A percentile compares a stretch with the other conserved stretches of the same genome.
These are phyloP conservation scores for Corbicula japonica DNA, from an alignment of 2,888 invertebrate species.

Conservation along the genomic window DNA sequence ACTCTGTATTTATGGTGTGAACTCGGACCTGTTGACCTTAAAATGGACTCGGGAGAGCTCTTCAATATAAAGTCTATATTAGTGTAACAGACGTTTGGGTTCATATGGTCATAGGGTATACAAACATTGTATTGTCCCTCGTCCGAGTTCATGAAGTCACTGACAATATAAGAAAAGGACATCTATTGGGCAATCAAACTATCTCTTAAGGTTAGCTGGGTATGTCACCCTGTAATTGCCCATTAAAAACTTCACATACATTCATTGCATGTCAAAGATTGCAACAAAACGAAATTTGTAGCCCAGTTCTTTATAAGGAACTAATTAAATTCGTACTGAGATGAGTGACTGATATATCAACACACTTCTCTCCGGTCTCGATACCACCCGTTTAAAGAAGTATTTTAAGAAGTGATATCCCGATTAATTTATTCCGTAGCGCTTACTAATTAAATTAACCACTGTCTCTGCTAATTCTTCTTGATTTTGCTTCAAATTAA, in stretches of 20 bases:
- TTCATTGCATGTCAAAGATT: conserved; percentile 19
- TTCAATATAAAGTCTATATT: conserved; percentile 16
- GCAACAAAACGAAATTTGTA: too few relatives aligned
- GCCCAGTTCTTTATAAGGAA: too few relatives aligned
- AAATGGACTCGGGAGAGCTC: conserved; percentile 5
- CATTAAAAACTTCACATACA: conserved; percentile 29
- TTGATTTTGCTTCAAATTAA: too few relatives aligned
- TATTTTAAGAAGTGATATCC: too few relatives aligned
- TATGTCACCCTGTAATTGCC: conserved; percentile 23
- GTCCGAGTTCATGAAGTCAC: conserved; percentile 32
- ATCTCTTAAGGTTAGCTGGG: conserved; percentile 17
- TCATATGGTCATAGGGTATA: conserved; percentile 35
- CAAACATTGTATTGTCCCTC: conserved; percentile 28
- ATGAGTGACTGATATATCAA: too few relatives aligned
- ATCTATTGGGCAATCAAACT: conserved; percentile 39
- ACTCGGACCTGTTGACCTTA: conserved; percentile 37
- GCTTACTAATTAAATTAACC: too few relatives aligned
- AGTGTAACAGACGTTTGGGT: conserved; percentile 25
- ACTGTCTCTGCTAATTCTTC: too few relatives aligned
- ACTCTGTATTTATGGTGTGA: conserved; percentile 40
- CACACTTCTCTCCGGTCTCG: too few relatives aligned
- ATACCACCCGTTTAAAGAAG: too few relatives aligned
- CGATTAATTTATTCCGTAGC: too few relatives aligned
- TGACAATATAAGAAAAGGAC: conserved; percentile 36
- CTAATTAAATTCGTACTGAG: too few relatives aligned